Percentiles rank a stretch among this genome's conserved stretches.
These are phyloP conservation scores for Pseudocheirus occidentalis DNA, from an alignment of 2,797 vertebrate species.

Conservation along the genomic window DNA sequence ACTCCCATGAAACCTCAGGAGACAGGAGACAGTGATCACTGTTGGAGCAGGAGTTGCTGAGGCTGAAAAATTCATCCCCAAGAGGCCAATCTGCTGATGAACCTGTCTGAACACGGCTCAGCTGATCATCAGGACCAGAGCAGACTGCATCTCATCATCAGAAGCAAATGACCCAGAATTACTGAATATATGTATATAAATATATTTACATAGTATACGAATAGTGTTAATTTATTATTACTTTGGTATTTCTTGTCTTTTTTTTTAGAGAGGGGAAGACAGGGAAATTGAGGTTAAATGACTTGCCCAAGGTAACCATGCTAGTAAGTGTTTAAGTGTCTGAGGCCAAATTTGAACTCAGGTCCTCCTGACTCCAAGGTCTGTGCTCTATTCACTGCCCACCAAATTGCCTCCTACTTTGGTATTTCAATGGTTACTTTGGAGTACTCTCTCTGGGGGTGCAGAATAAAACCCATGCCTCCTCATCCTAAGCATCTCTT, in stretches of 20 bases:
- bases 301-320: too few species aligned
- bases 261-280: too few species aligned
- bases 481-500: neutral
- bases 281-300: too few species aligned
- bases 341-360: too few species aligned
- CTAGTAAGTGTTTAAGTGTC: too few species aligned
- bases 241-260: neutral
- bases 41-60: neutral
- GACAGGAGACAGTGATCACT: neutral
- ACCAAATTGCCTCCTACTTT: neutral
- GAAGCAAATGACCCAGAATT: neutral
- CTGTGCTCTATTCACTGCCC: too few species aligned
- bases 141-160: neutral
- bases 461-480: neutral
- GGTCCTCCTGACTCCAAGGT: too few species aligned
- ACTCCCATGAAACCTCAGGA: too few species aligned
- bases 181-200: neutral
- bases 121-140: neutral
- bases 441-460: neutral
- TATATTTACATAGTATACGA: too few species aligned
- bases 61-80: neutral
- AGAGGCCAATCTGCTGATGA: neutral
- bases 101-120: neutral
- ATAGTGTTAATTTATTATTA: neutral
- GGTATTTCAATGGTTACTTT: neutral